Conservation (phyloP, 1,140 invertebrate genomes). For the Drosophila tsacasi region DNA sequence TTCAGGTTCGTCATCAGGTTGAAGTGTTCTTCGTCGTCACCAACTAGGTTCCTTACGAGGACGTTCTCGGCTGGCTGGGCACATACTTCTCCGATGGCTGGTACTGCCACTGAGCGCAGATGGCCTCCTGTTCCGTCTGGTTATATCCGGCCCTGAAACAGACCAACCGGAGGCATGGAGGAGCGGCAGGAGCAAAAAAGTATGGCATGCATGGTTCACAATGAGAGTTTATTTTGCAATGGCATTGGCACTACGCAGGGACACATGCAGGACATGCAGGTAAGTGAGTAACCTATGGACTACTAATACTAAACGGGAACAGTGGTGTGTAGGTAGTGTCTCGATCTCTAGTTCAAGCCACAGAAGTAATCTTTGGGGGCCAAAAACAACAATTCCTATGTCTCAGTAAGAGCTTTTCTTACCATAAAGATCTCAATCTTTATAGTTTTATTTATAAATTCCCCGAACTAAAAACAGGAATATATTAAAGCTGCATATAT, state of each 20-base stretch:
- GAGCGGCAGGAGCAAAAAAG: conserved; percentile 5
- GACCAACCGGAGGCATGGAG: not conserved
- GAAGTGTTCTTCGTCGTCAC: not conserved
- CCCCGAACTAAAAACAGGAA: not conserved
- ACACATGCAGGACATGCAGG: conserved; percentile 33
- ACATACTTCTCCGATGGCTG: conserved; percentile 88
- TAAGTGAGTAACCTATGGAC: conserved; percentile 16
- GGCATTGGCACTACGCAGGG: conserved; percentile 10
- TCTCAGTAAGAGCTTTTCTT: not conserved
- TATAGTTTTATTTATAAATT: not conserved
- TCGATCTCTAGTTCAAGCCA: not conserved
- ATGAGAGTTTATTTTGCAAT: conserved; percentile 46
- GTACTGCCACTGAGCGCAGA: conserved; percentile 88
- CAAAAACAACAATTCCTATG: not conserved
- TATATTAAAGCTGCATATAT: not conserved
- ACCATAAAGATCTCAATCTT: not conserved
- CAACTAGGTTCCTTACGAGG: conserved; percentile 40
- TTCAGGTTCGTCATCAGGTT: conserved; percentile 20
- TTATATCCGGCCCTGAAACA: conserved; percentile 86
- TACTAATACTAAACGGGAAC: conserved; percentile 64
- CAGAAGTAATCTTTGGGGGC: conserved; percentile 6
- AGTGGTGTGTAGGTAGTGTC: not conserved
- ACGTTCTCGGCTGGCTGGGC: conserved; percentile 77
- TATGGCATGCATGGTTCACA: conserved; percentile 15
- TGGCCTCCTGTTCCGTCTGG: conserved; percentile 86